phyloP scores from a whole-genome alignment of 2,797 vertebrate genomes.

The Eulemur albifrons region DNA sequence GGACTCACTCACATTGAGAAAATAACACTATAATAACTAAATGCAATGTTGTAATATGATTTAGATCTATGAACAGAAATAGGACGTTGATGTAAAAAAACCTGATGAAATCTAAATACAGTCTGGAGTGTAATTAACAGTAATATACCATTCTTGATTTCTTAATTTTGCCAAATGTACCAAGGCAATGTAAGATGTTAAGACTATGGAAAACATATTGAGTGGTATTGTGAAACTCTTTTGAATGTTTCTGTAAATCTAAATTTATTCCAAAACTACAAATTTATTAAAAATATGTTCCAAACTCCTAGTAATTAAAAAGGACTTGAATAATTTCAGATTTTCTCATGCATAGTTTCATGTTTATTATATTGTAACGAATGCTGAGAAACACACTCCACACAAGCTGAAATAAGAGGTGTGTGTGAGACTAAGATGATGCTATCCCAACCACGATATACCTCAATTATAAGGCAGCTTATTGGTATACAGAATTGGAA shows the following conservation, averaged over 20 bases:
- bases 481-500: not conserved
- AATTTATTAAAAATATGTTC: slow-evolving; percentile 39
- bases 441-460: not conserved
- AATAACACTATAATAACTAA: slow-evolving; percentile 36
- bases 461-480: not conserved
- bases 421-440: slow-evolving; percentile 24
- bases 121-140: no score
- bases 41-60: not conserved
- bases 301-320: slow-evolving; percentile 67
- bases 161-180: not conserved
- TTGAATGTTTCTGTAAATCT: not conserved
- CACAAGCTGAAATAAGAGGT: not conserved
- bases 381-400: slow-evolving; percentile 64
- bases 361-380: slow-evolving; percentile 69
- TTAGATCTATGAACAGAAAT: not conserved
- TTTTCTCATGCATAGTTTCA: slow-evolving; percentile 59
- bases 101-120: not conserved
- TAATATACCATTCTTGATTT: not conserved
- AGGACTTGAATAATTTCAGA: slow-evolving; percentile 42
- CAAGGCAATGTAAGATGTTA: not conserved
- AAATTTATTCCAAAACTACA: not conserved
- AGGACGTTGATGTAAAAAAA: not conserved
- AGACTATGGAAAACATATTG: not conserved
- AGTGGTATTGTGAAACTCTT: not conserved
- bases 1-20: slow-evolving; percentile 69